Base-by-base conservation (phyloP, 2,888 invertebrate genomes). In the Dexiosoma caninum region DNA sequence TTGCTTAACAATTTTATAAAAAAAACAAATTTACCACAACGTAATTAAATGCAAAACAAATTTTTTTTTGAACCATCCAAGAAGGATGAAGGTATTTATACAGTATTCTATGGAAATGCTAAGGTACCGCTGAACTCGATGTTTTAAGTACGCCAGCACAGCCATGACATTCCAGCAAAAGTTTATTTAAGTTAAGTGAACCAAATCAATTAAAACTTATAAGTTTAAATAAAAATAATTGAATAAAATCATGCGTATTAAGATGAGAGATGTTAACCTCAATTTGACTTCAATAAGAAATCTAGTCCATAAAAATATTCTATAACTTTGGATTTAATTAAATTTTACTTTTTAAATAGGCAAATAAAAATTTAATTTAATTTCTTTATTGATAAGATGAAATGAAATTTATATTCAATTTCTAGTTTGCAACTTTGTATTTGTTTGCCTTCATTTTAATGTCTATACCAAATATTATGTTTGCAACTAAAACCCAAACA, bases 171-270 rank as follows among this genome's bases (percentile, higher is more conserved):
- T 7, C 37, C 51, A 21, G 37, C 23, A 37, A 23, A 10, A 27
- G 49, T 35, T n/a, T 49, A 35, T 64, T 49, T 10, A 66, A 37
- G 51, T 16, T 16, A 12, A 37, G 10, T 27, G 51, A 66, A 27
- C 51, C 51, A 40, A 66, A 37, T 51, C 51, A 51, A 51, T 51
- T 66, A 66, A 51, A 40, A 51, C 14, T 10, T 8, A 37, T 51
- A 37, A 66, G 5, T 51, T 60, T 27, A 10, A 2, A 19, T 14
- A 40, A 8, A 2, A 62, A 23, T 16, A 21, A 23, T 16, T 66
- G 16, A 44, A 44, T 44, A 19, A n/a, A n/a, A 44, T 19, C 8
- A 19, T 44, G 42, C 9, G 6, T 19, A 6, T 44, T 8, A 44
- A 2, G 8, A 44, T 44, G 7, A 0, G 0, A 14, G 19, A 16